phyloP scores from a whole-genome alignment of 2,888 invertebrate species.

The Xestia c-nigrum region DNA sequence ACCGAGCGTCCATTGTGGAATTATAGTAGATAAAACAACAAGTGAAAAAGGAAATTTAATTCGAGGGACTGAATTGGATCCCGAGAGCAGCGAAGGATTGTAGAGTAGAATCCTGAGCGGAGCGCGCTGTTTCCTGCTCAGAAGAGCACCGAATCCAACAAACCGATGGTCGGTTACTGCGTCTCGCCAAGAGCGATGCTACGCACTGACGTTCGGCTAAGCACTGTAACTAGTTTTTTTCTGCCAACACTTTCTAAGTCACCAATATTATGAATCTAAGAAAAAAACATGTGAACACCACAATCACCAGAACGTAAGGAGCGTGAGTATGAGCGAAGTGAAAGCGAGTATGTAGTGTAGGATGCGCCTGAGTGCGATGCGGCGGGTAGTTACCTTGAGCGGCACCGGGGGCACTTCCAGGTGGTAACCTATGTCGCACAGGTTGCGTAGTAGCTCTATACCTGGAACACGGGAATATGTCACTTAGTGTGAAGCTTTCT shows the following conservation, averaged over 20 bases:
- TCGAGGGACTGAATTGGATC: too few species aligned
- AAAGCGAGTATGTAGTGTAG: slow-evolving; percentile 75
- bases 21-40: not conserved
- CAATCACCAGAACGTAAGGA: slow-evolving; percentile 70
- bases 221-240: not conserved
- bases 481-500: not conserved
- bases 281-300: slow-evolving; percentile 42
- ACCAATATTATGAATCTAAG: not conserved
- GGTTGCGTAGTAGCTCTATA: slow-evolving; percentile 91
- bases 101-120: too few species aligned
- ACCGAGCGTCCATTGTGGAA: not conserved
- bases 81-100: too few species aligned
- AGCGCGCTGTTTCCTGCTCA: not conserved
- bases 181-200: not conserved
- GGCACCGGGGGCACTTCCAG: slow-evolving; percentile 92
- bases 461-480: slow-evolving; percentile 81
- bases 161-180: not conserved
- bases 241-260: not conserved
- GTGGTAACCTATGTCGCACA: slow-evolving; percentile 93
- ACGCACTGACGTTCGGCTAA: not conserved
- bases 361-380: slow-evolving; percentile 43
- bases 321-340: slow-evolving; percentile 72
- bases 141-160: not conserved
- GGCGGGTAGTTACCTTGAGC: slow-evolving; percentile 90
- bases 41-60: not conserved